phyloP scores from a whole-genome alignment of 2,113 vertebrate species.

The Ceuthmochares aereus region DNA sequence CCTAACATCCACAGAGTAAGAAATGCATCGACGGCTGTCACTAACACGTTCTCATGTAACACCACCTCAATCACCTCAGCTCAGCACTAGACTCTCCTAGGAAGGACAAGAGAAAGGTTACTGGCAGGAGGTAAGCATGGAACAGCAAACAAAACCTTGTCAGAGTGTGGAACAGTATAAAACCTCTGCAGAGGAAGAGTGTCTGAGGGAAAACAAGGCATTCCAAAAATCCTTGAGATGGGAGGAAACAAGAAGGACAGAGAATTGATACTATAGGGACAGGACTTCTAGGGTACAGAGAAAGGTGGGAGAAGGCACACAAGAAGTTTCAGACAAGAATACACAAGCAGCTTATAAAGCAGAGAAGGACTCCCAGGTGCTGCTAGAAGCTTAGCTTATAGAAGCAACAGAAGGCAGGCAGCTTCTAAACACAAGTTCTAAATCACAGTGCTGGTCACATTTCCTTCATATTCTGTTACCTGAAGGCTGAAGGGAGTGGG shows the following conservation, averaged over 20 bases:
- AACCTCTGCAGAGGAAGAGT: neutral
- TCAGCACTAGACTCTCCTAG: neutral
- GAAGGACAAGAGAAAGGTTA: neutral
- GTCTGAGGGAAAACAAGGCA: neutral
- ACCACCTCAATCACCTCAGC: neutral
- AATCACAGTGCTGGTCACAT: neutral
- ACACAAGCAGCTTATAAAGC: neutral
- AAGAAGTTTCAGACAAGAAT: neutral
- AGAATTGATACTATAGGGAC: neutral
- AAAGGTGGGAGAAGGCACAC: neutral
- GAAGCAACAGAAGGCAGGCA: neutral
- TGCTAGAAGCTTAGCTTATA: neutral
- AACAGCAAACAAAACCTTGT: constrained; percentile 8
- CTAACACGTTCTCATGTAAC: neutral
- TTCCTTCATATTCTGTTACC: neutral
- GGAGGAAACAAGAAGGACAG: neutral
- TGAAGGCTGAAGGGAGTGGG: neutral
- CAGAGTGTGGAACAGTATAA: neutral
- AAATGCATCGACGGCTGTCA: neutral
- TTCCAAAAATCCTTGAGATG: neutral
- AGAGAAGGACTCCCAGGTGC: neutral
- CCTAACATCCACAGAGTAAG: neutral
- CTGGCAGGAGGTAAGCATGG: neutral
- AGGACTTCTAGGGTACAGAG: neutral
- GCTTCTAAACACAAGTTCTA: neutral